These are phyloP conservation scores for Drepanosiphum platanoidis DNA, from an alignment of 2,888 invertebrate species.

Conservation along the genomic window DNA sequence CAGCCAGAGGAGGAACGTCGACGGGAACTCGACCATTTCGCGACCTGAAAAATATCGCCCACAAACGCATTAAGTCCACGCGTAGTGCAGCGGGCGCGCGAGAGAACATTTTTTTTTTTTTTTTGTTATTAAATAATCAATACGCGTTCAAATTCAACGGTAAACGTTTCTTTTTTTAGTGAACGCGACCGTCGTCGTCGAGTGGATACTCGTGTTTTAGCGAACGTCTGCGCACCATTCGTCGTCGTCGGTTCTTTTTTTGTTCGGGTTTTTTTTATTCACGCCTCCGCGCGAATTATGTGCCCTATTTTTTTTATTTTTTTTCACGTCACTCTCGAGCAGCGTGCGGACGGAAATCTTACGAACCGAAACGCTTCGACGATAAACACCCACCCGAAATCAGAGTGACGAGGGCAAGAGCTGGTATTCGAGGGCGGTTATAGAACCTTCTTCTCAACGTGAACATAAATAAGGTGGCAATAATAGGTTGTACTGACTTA, in stretches of 20 bases:
- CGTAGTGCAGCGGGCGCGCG: neutral
- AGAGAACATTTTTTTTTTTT: neutral
- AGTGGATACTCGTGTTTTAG: neutral
- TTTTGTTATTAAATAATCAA: neutral
- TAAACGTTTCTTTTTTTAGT: neutral
- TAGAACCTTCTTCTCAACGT: too few species aligned
- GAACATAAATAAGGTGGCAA: too few species aligned
- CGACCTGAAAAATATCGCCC: constrained; percentile 26
- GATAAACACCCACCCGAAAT: too few species aligned
- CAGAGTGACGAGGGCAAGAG: too few species aligned
- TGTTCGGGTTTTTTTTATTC: neutral
- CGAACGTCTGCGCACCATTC: neutral
- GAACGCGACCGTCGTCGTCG: neutral
- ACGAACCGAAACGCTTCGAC: too few species aligned
- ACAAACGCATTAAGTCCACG: neutral
- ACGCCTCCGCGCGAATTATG: neutral
- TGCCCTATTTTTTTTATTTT: neutral
- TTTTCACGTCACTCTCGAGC: neutral
- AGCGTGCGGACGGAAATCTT: too few species aligned
- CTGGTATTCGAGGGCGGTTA: too few species aligned
- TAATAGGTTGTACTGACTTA: too few species aligned
- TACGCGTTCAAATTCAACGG: neutral
- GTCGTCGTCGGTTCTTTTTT: too few species aligned
- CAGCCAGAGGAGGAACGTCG: neutral
- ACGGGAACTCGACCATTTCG: constrained; percentile 12